Percentiles rank a stretch among this genome's conserved stretches.
phyloP scores from a whole-genome alignment of 2,888 invertebrate genomes.

The Ametastegia equiseti region DNA sequence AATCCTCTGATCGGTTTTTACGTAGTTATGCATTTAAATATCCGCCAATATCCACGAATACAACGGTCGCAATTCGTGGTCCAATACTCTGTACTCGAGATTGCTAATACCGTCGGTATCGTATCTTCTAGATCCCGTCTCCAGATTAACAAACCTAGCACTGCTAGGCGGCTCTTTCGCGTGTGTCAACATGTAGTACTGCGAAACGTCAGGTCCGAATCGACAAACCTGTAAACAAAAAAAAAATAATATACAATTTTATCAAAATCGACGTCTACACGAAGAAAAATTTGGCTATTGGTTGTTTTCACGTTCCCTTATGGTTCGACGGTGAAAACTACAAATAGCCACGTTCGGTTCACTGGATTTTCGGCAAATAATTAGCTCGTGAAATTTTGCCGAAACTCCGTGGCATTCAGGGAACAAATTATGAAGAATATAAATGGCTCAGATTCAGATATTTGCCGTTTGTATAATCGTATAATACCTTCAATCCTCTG shows the following conservation, averaged over 20 bases:
- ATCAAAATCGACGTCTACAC: too few species aligned
- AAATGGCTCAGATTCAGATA: too few species aligned
- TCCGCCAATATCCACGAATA: slow-evolving; percentile 74
- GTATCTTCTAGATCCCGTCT: slow-evolving; percentile 68
- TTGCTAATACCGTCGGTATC: slow-evolving; percentile 72
- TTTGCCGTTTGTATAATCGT: too few species aligned
- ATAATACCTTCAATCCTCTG: slow-evolving; percentile 71
- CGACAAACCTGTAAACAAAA: slow-evolving; percentile 79
- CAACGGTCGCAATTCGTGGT: slow-evolving; percentile 69
- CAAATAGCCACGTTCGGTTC: too few species aligned
- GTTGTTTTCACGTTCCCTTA: too few species aligned
- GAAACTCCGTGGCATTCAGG: too few species aligned
- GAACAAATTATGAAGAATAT: too few species aligned
- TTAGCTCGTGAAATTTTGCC: too few species aligned
- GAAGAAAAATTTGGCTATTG: too few species aligned
- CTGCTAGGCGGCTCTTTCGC: slow-evolving; percentile 79
- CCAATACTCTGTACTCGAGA: slow-evolving; percentile 71
- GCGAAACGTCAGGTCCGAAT: slow-evolving; percentile 83
- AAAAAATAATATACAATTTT: slow-evolving; percentile 30
- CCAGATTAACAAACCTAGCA: slow-evolving; percentile 68
- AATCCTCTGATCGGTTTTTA: not conserved
- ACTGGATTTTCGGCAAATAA: too few species aligned
- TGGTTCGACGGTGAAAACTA: too few species aligned
- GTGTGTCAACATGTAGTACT: slow-evolving; percentile 84
- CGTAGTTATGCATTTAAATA: slow-evolving; percentile 57